These are phyloP conservation scores for Oryctolagus cuniculus DNA, from an alignment of 2,113 vertebrate genomes.

Conservation along the genomic window DNA sequence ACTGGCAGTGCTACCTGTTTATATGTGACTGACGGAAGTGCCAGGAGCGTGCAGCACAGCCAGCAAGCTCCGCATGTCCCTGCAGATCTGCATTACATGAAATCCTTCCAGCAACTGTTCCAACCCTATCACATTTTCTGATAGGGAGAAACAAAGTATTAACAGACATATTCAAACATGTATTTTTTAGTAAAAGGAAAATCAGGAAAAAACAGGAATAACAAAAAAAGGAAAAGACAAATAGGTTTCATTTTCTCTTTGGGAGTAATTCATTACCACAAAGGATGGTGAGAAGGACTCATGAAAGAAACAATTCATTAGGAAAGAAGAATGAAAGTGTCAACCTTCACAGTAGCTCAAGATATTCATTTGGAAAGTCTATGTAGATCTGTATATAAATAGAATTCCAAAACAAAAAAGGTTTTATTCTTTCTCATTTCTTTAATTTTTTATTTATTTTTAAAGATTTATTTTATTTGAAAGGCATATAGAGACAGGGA, in stretches of 20 bases:
- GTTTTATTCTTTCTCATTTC: too few relatives aligned
- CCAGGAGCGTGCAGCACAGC: neutral
- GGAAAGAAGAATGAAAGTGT: neutral
- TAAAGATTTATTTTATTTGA: too few relatives aligned
- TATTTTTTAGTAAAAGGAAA: neutral
- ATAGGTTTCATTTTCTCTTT: fast-evolving
- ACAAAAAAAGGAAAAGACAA: neutral
- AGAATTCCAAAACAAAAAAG: neutral
- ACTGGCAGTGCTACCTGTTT: neutral
- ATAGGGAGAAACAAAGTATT: neutral
- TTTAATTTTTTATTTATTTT: too few relatives aligned
- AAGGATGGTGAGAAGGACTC: neutral
- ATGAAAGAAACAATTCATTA: neutral
- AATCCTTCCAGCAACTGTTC: neutral
- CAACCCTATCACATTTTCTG: neutral
- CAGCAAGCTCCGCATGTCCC: neutral
- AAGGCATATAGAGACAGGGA: too few relatives aligned
- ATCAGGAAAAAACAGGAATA: neutral
- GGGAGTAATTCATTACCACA: neutral
- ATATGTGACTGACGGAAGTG: neutral
- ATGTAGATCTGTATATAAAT: neutral
- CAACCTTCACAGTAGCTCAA: neutral
- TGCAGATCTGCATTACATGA: neutral
- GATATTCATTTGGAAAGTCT: neutral
- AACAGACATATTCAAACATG: neutral